phyloP scores from a whole-genome alignment of 1,140 invertebrate genomes.

The Bicyclus anynana region DNA sequence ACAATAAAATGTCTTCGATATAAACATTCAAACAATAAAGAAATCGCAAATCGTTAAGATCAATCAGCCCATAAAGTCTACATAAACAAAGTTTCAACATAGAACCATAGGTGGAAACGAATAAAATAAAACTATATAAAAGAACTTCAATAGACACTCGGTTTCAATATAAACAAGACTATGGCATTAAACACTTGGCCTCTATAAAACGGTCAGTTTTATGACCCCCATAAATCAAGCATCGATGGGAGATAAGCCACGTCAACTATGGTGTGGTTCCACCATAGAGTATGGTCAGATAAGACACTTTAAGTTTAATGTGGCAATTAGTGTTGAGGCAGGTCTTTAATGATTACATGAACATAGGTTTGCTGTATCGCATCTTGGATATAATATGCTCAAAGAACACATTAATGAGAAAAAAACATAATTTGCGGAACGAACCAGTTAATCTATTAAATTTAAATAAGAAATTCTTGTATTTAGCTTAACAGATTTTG shows the following conservation, averaged over 20 bases:
- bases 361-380: not conserved
- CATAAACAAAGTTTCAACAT: not conserved
- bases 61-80: not conserved
- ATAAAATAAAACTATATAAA: conserved; percentile 41
- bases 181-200: conserved; percentile 44
- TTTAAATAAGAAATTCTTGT: too few species aligned
- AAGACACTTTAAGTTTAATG: not conserved
- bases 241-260: conserved; percentile 32
- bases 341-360: not conserved
- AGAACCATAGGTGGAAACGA: not conserved
- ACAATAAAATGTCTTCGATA: not conserved
- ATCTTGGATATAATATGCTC: too few species aligned
- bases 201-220: conserved; percentile 52
- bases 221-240: conserved; percentile 47
- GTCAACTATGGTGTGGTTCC: conserved; percentile 11
- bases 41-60: conserved; percentile 3
- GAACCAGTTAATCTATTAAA: too few species aligned
- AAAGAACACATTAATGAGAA: too few species aligned
- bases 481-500: too few species aligned
- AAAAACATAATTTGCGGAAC: too few species aligned
- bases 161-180: conserved; percentile 42
- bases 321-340: not conserved
- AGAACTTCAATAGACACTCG: conserved; percentile 36
- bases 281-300: not conserved
- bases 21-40: not conserved